Conservation (phyloP, 2,113 vertebrate species). For the Phyllostomus discolor region DNA sequence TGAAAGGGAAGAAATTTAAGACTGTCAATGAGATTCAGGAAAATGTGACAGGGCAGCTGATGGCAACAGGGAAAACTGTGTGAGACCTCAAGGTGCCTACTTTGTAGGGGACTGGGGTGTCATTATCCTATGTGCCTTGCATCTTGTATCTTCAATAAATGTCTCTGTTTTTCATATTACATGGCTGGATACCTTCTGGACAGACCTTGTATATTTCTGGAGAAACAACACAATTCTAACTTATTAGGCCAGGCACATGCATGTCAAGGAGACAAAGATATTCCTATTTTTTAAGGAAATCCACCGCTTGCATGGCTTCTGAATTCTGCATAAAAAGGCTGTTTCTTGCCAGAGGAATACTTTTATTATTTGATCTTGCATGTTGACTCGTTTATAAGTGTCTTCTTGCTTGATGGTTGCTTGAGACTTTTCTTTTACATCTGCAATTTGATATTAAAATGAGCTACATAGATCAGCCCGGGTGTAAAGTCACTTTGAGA, state of each 20-base stretch:
- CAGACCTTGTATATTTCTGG: neutral
- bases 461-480: neutral
- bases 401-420: slow-evolving; percentile 41
- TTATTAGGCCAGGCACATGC: neutral
- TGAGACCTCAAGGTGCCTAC: no score
- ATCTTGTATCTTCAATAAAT: no score
- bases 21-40: no score
- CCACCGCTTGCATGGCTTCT: neutral
- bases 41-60: no score
- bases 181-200: no score
- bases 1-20: no score
- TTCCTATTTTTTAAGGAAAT: neutral
- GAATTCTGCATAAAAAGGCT: neutral
- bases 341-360: neutral
- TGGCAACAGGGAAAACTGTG: no score
- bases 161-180: no score
- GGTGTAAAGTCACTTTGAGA: slow-evolving; percentile 23
- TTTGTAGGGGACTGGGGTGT: no score
- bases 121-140: no score
- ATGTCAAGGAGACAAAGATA: neutral
- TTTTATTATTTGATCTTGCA: slow-evolving; percentile 9
- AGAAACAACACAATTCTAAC: neutral
- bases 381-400: slow-evolving; percentile 15
- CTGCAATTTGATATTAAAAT: slow-evolving; percentile 54
- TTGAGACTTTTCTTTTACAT: slow-evolving; percentile 20